Evolutionary conservation across 2,113 vertebrate genomes (phyloP), one percentile per base, ranked within the genome.

Genomic region (Vombatus ursinus): DNA sequence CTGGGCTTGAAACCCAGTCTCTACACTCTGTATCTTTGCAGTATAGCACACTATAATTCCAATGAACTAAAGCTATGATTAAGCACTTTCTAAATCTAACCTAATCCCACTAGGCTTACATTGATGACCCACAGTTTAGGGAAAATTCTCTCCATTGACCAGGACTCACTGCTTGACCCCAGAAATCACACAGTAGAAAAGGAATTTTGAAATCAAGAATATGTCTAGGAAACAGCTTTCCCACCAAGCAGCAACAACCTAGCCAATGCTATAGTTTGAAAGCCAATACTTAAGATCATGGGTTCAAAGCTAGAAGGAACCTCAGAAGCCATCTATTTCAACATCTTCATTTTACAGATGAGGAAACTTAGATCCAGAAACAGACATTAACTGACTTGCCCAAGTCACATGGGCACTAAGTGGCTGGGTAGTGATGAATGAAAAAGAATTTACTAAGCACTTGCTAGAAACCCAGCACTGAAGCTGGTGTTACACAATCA

Each of bases 131-230:
- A 48, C 54, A 48, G 44, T 16, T 44, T 53, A 51, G 44, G 26
- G 52, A 12, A 91, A 91, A 31, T 44, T 26, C n/a, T 92, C 52
- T 53, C 52, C n/a, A 93, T 93, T 22, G 91, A 53, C 5, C 16
- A 95, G 49, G 31, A 93, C 92, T 94, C 52, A 94, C 1, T 44
- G 16, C 4, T 95, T 91, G 77, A 54, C 24, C 50, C 24, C 26
- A 92, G 53, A 95, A 91, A 51, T 77, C 92, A 96, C 49, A 91
- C n/a, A 89, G 50, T 90, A 95, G 9, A 90, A 92, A 92, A 52
- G 24, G 14, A 89, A 44, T 44, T 57, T 3, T 57, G 91, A 93
- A 96, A 94, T 51, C 49, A 96, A 91, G 25, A 50, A 51, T 50
- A 93, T 53, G 89, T 91, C 68, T n/a, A n/a, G 57, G 16, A 31